A percentile compares a stretch with the other conserved stretches of the same genome.
phyloP scores from a whole-genome alignment of 2,888 invertebrate species.

The Microctonus brassicae region DNA sequence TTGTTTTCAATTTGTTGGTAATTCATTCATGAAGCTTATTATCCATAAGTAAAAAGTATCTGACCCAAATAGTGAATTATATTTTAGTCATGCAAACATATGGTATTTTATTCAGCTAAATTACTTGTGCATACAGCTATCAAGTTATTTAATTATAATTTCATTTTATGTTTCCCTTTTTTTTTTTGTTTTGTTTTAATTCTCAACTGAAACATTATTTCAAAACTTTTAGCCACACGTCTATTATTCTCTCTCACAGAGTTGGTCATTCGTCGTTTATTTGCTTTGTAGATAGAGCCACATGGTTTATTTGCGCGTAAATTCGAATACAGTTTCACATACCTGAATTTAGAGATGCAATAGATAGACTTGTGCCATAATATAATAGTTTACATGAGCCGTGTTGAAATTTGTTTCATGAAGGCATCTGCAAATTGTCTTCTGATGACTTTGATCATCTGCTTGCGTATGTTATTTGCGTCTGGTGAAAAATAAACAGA shows the following conservation, averaged over 20 bases:
- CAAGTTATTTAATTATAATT: not conserved
- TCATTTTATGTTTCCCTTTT: not conserved
- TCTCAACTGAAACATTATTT: no score
- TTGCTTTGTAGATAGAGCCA: not conserved
- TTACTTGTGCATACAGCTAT: not conserved
- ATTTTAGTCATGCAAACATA: no score
- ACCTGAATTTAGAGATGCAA: not conserved
- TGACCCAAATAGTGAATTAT: not conserved
- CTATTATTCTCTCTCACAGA: not conserved
- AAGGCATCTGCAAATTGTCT: slow-evolving; percentile 5
- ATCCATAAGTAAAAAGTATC: not conserved
- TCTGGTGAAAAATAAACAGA: not conserved
- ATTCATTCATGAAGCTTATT: not conserved
- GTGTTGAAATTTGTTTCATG: not conserved
- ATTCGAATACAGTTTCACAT: not conserved
- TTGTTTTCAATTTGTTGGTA: not conserved
- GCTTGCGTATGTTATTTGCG: not conserved
- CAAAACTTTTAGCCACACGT: no score
- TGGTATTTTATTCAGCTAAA: not conserved
- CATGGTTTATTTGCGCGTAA: not conserved
- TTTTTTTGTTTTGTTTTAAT: not conserved
- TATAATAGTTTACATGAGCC: not conserved
- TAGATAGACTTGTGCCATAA: not conserved
- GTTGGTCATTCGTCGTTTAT: slow-evolving; percentile 1
- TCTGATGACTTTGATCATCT: not conserved